phyloP scores from a whole-genome alignment of 2,113 vertebrate species.

The Cochlearius cochlearius region DNA sequence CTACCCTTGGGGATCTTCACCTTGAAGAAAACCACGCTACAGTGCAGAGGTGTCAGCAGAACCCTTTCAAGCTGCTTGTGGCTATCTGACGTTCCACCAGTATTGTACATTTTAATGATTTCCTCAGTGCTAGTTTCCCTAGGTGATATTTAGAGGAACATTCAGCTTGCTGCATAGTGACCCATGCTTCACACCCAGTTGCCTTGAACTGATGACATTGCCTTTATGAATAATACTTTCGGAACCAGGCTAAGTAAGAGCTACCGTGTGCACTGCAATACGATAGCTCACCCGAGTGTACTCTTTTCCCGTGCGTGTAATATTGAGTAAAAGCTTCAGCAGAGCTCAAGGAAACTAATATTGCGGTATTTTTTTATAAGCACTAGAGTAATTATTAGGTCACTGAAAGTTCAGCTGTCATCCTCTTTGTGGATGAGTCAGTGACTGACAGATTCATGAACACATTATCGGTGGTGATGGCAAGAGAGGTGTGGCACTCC shows the following conservation, averaged over 20 bases:
- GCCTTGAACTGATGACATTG: not conserved
- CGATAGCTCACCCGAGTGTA: not conserved
- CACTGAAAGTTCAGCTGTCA: slow-evolving; percentile 36
- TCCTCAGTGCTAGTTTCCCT: not conserved
- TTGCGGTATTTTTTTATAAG: not conserved
- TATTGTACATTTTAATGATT: not conserved
- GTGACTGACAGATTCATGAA: not conserved
- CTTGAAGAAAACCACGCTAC: not conserved
- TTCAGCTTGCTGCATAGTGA: not conserved
- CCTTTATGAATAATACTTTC: not conserved
- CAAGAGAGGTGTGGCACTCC: not conserved
- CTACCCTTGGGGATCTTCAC: not conserved
- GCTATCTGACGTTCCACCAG: not conserved
- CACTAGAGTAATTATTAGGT: slow-evolving; percentile 7
- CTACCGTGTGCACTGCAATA: not conserved
- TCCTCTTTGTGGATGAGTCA: not conserved
- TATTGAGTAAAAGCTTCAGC: not conserved
- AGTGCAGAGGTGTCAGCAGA: not conserved
- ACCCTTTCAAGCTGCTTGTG: not conserved
- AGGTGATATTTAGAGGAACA: not conserved
- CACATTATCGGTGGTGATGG: not conserved
- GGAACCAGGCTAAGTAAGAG: not conserved
- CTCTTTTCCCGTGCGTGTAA: not conserved
- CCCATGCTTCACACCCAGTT: not conserved
- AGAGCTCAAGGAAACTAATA: not conserved